phyloP scores from a whole-genome alignment of 2,888 invertebrate genomes.

The Morpho achilles region DNA sequence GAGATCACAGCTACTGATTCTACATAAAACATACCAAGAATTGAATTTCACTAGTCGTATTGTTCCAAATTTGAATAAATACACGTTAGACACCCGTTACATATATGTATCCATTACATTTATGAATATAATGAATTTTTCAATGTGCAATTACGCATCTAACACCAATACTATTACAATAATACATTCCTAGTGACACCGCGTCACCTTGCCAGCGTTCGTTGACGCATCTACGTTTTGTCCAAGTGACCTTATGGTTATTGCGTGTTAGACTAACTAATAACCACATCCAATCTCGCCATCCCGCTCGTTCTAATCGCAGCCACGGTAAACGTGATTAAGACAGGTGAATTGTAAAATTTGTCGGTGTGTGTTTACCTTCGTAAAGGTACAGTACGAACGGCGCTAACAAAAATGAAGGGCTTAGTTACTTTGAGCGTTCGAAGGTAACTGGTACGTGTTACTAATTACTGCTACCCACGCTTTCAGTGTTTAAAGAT shows the following conservation, averaged over 20 bases:
- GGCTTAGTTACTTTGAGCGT: conserved; percentile 59
- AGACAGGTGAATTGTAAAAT: conserved; percentile 58
- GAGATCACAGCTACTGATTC: conserved; percentile 4
- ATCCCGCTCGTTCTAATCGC: conserved; percentile 57
- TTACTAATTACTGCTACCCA: conserved; percentile 47
- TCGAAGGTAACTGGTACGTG: conserved; percentile 61
- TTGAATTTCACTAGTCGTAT: conserved; percentile 29
- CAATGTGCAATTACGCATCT: conserved; percentile 38
- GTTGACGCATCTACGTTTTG: conserved; percentile 77
- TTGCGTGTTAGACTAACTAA: conserved; percentile 63
- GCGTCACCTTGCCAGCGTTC: conserved; percentile 75
- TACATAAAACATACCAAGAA: conserved; percentile 9
- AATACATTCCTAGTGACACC: conserved; percentile 72
- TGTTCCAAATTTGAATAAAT: conserved; percentile 24
- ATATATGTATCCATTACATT: conserved; percentile 45
- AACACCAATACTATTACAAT: conserved; percentile 54
- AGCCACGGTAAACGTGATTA: conserved; percentile 41
- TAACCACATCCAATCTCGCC: conserved; percentile 59
- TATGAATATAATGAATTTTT: conserved; percentile 42
- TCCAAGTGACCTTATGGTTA: conserved; percentile 70
- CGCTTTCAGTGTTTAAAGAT: conserved; percentile 5
- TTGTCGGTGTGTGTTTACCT: conserved; percentile 60
- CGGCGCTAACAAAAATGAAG: conserved; percentile 77
- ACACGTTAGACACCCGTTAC: conserved; percentile 38
- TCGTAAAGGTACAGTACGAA: conserved; percentile 65